These are phyloP conservation scores for Drosophila lacteicornis DNA, from an alignment of 1,140 invertebrate species.

Conservation along the genomic window DNA sequence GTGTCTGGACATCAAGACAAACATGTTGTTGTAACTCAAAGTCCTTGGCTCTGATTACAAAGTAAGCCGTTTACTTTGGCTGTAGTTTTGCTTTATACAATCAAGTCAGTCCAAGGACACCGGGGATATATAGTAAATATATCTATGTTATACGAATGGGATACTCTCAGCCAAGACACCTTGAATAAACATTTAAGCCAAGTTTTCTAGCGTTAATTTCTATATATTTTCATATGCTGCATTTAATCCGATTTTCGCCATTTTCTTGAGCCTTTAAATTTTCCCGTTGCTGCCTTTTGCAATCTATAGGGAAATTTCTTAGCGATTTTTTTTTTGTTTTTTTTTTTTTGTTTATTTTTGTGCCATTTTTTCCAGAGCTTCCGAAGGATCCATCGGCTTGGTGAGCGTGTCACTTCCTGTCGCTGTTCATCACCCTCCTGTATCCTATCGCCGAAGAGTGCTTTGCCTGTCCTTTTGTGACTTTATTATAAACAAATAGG, in stretches of 20 bases:
- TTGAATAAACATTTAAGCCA: neutral
- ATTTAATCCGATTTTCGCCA: constrained; percentile 8
- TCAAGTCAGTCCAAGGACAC: constrained; percentile 42
- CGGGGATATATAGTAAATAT: neutral
- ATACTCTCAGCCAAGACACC: neutral
- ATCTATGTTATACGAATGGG: constrained; percentile 2
- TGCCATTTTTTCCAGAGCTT: constrained; percentile 2
- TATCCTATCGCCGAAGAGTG: constrained; percentile 33
- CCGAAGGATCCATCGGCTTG: constrained; percentile 33
- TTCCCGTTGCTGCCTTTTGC: neutral
- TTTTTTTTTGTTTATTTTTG: neutral
- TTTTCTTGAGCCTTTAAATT: neutral
- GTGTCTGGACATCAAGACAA: constrained; percentile 34
- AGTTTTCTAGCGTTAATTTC: neutral
- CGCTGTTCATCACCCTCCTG: constrained; percentile 39
- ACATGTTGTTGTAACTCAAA: constrained; percentile 42
- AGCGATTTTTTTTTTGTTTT: neutral
- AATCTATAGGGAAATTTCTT: constrained; percentile 13
- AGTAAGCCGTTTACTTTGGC: constrained; percentile 70
- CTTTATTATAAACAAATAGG: constrained; percentile 53
- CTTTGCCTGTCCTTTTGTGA: constrained; percentile 49
- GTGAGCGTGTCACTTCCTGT: constrained; percentile 43
- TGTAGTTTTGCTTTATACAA: constrained; percentile 68
- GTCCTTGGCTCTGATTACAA: constrained; percentile 71
- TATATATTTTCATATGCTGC: neutral